phyloP scores from a whole-genome alignment of 2,888 invertebrate genomes.

The Sthenelais limicola region DNA sequence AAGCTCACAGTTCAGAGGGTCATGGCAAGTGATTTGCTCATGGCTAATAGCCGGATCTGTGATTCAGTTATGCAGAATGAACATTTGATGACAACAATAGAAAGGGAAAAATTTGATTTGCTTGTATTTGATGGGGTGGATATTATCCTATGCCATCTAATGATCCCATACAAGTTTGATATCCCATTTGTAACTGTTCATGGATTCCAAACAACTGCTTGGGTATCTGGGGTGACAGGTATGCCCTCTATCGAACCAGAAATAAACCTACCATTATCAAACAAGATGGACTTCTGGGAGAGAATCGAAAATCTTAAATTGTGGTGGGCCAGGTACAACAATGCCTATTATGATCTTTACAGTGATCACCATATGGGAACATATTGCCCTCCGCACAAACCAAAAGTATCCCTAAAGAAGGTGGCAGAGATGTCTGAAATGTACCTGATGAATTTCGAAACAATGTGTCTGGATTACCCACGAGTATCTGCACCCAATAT shows the following conservation, averaged over 20 bases:
- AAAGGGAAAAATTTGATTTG: constrained; percentile 16
- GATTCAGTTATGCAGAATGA: not conserved
- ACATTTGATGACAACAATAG: not conserved
- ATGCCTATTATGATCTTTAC: not conserved
- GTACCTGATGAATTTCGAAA: no score
- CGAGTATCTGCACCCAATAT: no score
- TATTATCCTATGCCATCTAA: not conserved
- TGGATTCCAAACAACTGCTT: constrained; percentile 1
- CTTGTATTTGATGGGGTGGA: constrained; percentile 17
- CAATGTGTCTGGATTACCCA: no score
- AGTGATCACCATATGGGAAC: constrained; percentile 5
- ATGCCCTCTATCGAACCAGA: constrained; percentile 40
- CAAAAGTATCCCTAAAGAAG: no score
- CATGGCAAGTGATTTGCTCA: not conserved
- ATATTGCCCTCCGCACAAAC: constrained; percentile 2
- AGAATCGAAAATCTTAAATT: constrained; percentile 14
- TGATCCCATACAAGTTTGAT: constrained; percentile 36
- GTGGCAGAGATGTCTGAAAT: no score
- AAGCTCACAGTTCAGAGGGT: not conserved
- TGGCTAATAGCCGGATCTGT: not conserved
- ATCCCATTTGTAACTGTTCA: constrained; percentile 31
- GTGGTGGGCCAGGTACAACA: not conserved
- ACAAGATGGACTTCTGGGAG: constrained; percentile 30
- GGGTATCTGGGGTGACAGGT: constrained; percentile 28
- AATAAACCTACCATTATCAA: not conserved